phyloP scores from a whole-genome alignment of 2,113 vertebrate species.

The Semnopithecus entellus region DNA sequence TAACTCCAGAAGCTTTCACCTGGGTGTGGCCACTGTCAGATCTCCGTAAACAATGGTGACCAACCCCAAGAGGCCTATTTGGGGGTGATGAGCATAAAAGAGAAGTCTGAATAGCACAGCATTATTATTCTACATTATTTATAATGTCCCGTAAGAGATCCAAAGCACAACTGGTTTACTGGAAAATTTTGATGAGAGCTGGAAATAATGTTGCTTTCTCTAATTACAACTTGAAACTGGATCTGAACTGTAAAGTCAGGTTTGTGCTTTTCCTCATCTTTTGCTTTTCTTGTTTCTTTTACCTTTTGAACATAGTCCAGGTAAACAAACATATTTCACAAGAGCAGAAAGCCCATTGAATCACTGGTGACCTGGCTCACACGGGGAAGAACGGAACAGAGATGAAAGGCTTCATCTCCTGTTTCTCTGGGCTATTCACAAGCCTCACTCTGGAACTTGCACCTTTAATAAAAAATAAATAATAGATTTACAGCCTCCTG shows the following conservation, averaged over 20 bases:
- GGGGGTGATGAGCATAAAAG: not conserved
- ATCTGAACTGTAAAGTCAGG: not conserved
- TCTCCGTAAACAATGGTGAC: constrained; percentile 16
- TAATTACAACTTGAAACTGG: constrained; percentile 35
- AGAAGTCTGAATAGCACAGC: constrained; percentile 22
- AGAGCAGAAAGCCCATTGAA: not conserved
- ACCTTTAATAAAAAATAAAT: constrained; percentile 68
- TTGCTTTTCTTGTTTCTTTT: not conserved
- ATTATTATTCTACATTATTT: not conserved
- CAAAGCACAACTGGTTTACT: not conserved
- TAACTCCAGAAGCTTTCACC: constrained; percentile 5
- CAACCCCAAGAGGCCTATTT: not conserved
- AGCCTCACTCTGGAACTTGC: not conserved
- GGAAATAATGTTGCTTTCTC: constrained; percentile 35
- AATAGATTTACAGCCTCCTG: constrained; percentile 49
- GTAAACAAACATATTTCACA: constrained; percentile 48
- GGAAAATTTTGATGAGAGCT: not conserved
- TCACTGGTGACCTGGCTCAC: not conserved
- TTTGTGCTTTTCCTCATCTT: not conserved
- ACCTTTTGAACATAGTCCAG: constrained; percentile 28
- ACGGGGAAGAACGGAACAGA: not conserved
- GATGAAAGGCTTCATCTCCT: constrained; percentile 63
- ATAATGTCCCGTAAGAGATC: constrained; percentile 31
- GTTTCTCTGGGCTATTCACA: constrained; percentile 47
- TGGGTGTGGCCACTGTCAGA: not conserved